Conservation (phyloP, 2,797 vertebrate species). For the Cygnus olor region DNA sequence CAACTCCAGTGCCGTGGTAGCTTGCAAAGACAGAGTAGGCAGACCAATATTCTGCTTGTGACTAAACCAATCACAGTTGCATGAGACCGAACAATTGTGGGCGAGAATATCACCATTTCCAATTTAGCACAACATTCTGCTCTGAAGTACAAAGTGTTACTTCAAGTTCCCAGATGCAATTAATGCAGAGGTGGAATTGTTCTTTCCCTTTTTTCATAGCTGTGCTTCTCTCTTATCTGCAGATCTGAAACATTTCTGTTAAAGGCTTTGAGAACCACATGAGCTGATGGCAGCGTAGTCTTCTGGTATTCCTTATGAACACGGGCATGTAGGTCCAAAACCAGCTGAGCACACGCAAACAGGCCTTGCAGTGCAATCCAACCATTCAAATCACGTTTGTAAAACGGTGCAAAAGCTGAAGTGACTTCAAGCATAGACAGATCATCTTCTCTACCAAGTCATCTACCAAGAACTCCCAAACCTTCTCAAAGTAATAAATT, state of each 20-base stretch:
- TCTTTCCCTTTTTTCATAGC: slow-evolving; percentile 21
- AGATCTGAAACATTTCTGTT: background rate
- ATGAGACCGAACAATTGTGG: slow-evolving; percentile 34
- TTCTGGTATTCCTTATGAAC: background rate
- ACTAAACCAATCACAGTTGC: slow-evolving; percentile 47
- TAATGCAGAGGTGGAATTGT: slow-evolving; percentile 51
- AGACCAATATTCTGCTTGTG: slow-evolving; percentile 34
- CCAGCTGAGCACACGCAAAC: background rate
- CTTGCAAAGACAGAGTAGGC: slow-evolving; percentile 32
- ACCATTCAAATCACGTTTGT: background rate
- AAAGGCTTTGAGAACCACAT: background rate
- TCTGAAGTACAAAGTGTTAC: slow-evolving; percentile 43
- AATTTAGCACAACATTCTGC: slow-evolving; percentile 59
- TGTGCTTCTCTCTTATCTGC: background rate
- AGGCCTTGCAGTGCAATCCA: background rate
- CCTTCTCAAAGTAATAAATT: slow-evolving; percentile 13
- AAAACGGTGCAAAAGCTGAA: background rate
- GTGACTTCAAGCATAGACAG: background rate
- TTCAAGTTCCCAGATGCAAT: slow-evolving; percentile 47
- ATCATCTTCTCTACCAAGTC: background rate
- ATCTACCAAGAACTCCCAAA: background rate
- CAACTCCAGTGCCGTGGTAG: background rate
- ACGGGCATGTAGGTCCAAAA: background rate
- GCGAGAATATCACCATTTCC: slow-evolving; percentile 52
- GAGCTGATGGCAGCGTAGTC: background rate